Base-by-base conservation (phyloP, 2,797 vertebrate species). In the Siniperca scherzeri region DNA sequence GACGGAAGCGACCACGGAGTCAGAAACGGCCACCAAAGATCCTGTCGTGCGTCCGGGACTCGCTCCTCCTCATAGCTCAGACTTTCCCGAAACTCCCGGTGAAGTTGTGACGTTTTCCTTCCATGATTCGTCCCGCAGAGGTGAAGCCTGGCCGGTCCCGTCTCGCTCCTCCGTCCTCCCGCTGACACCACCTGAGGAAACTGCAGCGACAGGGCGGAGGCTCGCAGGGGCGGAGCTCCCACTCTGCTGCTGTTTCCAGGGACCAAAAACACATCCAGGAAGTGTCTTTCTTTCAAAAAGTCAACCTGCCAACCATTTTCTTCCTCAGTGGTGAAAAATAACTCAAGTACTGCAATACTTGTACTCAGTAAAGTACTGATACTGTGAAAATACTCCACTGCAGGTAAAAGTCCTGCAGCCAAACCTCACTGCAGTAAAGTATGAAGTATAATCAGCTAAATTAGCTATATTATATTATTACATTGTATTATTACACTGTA, bases 101-200 rank as follows among this genome's bases (percentile, higher is more conserved):
- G 13, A 30, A 17, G 7, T 4, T 10, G 0, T 0, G 6, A 4
- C 11, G 3, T 7, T 36, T 33, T 2, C 13, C 7, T 30, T 22
- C 77, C 69, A 77, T 70, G 50, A 16, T 55, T 21, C 14, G 42
- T 30, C 16, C 46, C 59, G 44, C 60, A 12, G 42, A 70, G 64
- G 7, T 3, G 42, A 57, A 8, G 21, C 74, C 52, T 4, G 53
- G 19, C n/a, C 61, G 1, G 36, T 30, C 65, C 70, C 69, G 68
- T 44, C 55, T 27, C 57, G 46, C 5, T 61, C 83, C 81, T 72
- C 55, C 52, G 70, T 33, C 60, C 64, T 62, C 46, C 77, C 3
- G 40, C 81, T 55, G 33, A 33, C 53, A 65, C 77, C 60, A 69
- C 85, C 88, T 89, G 87, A 84, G 65, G 61, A 78, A 72, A 3